Base-by-base conservation (phyloP, 2,888 invertebrate genomes). In the Isotomurus palustris region DNA sequence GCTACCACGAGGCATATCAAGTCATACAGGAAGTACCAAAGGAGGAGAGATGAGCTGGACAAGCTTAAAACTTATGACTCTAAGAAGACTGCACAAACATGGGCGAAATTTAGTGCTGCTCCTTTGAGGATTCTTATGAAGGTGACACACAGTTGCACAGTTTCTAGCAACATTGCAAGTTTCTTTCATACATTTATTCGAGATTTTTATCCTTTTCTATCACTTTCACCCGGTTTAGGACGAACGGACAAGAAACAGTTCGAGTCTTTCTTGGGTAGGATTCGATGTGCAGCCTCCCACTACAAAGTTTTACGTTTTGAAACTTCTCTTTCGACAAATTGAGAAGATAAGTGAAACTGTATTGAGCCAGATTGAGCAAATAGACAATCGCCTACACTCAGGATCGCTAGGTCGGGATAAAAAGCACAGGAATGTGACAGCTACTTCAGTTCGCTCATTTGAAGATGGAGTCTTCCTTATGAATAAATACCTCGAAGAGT, bases 21-120 rank as follows among this genome's bases (percentile, higher is more conserved):
- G 21, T 21, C 35, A n/a, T 17, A 40, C 36, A 32, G 36, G 21
- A 49, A 49, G 5, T 35, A 10, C 28, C 49, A 35, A 21, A 5
- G 49, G 3, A 8, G 49, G 19, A 36, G 19, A 12, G 49, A 32
- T 4, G 35, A 49, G 28, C 32, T 49, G 32, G 49, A 49, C 4
- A 49, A 49, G 35, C 8, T 49, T 21, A 49, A 49, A 36, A 17
- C 6, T 3, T 35, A 49, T 22, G 36, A 49, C 24, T 5, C 49
- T 6, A 19, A 29, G 6, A 32, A 32, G 10, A 28, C 8, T n/a
- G 29, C 5, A 4, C 10, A 25, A 6, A 29, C 47, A 21, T 49
- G 36, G 32, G 49, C 49, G 12, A 22, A 19, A 22, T 49, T 49
- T 21, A 49, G 49, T 35, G 14, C 22, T 6, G 27, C 29, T 8